phyloP scores from a whole-genome alignment of 2,888 invertebrate species.

The Nemotelus pantherinus region DNA sequence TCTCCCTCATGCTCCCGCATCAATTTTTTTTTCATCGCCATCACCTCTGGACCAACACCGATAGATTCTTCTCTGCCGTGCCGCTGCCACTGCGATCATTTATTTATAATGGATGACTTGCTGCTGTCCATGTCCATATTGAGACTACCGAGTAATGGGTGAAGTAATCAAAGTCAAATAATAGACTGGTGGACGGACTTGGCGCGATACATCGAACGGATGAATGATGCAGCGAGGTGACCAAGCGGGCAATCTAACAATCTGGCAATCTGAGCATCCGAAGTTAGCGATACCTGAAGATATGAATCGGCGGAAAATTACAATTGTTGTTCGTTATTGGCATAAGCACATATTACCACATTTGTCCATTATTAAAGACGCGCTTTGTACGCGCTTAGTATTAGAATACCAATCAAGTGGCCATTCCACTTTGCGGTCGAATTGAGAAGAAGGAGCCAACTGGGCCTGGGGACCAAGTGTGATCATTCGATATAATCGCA shows the following conservation, averaged over 20 bases:
- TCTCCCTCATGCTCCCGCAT: neutral
- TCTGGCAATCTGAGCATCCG: neutral
- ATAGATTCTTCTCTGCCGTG: conserved; percentile 24
- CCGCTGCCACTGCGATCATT: conserved; percentile 38
- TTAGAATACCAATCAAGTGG: conserved; percentile 51
- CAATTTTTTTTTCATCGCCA: neutral
- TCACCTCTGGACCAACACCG: neutral
- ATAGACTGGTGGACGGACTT: conserved; percentile 41
- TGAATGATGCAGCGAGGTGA: conserved; percentile 9
- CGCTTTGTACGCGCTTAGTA: conserved; percentile 45
- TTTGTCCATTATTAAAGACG: conserved; percentile 50
- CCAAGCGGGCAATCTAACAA: neutral
- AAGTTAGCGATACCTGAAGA: conserved; percentile 14
- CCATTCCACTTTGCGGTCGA: conserved; percentile 47
- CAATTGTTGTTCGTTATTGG: conserved; percentile 50
- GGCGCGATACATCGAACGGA: conserved; percentile 2
- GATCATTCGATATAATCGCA: neutral
- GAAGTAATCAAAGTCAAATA: conserved; percentile 51
- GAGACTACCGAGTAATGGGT: conserved; percentile 48
- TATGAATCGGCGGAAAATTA: conserved; percentile 48
- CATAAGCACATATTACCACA: conserved; percentile 51
- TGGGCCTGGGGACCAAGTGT: neutral
- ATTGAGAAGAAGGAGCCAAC: conserved; percentile 12
- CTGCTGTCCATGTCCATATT: conserved; percentile 49
- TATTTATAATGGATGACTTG: conserved; percentile 52